These are phyloP conservation scores for Oncorhynchus gorbuscha DNA, from an alignment of 2,113 vertebrate species.

Conservation along the genomic window DNA sequence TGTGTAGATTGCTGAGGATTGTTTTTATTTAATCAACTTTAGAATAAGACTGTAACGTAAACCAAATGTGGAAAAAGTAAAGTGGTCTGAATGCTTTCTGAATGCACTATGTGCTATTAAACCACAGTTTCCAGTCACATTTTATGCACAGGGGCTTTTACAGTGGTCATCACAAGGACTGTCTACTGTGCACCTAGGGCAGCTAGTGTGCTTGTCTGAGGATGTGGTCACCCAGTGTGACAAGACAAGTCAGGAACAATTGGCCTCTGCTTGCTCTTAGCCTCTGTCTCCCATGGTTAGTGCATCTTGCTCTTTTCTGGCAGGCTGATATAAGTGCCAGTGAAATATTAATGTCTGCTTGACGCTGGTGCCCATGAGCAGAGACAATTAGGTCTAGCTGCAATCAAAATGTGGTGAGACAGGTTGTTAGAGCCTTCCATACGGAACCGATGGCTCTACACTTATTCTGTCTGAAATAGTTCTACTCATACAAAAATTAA, in stretches of 20 bases:
- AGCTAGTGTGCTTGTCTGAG: neutral
- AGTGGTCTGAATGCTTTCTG: too few species aligned
- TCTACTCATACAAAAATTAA: neutral
- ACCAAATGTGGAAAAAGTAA: too few species aligned
- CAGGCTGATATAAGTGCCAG: neutral
- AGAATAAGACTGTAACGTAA: too few species aligned
- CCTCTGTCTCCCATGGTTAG: neutral
- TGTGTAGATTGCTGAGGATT: too few species aligned
- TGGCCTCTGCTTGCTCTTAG: neutral
- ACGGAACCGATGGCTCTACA: neutral
- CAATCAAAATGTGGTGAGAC: conserved; percentile 5
- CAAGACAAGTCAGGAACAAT: neutral
- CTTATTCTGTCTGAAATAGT: conserved; percentile 4
- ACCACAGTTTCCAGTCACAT: neutral
- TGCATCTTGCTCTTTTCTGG: neutral
- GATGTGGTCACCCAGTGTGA: neutral
- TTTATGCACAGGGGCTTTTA: too few species aligned
- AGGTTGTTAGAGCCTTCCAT: conserved; percentile 4
- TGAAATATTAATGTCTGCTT: conserved; percentile 7
- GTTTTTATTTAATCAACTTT: too few species aligned
- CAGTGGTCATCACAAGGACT: too few species aligned
- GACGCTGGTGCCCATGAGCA: neutral
- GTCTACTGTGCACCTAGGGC: neutral
- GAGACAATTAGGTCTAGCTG: conserved; percentile 6
- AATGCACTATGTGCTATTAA: neutral